Base-by-base conservation (phyloP, 64 coral and sea anemone species). In the Montipora sp. region DNA sequence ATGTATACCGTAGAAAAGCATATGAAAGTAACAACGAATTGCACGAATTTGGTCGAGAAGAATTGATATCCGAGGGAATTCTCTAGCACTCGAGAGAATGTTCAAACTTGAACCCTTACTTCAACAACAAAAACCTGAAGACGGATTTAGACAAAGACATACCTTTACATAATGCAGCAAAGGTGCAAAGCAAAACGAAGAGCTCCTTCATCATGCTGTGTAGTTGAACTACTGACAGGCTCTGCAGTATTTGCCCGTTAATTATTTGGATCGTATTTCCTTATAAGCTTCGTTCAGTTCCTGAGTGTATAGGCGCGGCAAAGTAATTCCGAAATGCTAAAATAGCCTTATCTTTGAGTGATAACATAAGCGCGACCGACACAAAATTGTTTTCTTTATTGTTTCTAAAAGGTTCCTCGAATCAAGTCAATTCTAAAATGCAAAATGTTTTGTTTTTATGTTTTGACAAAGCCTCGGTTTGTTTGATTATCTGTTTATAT, bases 191-290 rank as follows among this genome's bases (percentile, higher is more conserved):
- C 10, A 85, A 49, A 16, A 21, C 82, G 47, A 71, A 71, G 71
- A 49, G 11, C 19, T 13, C 44, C 44, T 47, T 72, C 82, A 85
- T 85, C 36, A 36, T 36, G 36, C 36, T 36, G 36, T 36, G 36
- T 36, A 36, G 1, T 36, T 36, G 36, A 36, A 36, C 36, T 36
- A 36, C 36, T 36, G 36, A 36, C 36, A 36, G 36, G 36, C 36
- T 36, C 36, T 36, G 36, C 36, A 63, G 71, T 51, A 68, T 85
- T 59, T 59, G 82, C 8, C 49, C 71, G 82, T 85, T 63, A 85
- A 85, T 85, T 46, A 85, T 11, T 84, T 50, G 20, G 65, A 85
- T 50, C 0, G 19, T 9, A 20, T 51, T 49, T 66, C 7, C 82
- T 22, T 14, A 66, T 19, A 12, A 63, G 9, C 60, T 63, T 12